Evolutionary conservation across 2,797 vertebrate species (phyloP).

Genomic region (Melanotaenia parkinsoni): DNA sequence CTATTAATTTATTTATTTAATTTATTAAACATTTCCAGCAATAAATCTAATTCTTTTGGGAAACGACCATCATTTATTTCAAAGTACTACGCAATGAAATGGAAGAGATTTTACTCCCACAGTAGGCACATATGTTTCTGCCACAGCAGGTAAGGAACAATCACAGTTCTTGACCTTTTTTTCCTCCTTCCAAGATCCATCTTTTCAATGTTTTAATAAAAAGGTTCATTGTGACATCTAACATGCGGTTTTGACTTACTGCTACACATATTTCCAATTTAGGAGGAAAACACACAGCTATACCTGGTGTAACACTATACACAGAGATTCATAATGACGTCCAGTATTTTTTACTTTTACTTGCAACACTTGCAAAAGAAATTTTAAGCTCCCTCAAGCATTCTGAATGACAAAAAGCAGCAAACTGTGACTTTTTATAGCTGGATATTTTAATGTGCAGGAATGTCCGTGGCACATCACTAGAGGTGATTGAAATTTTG

Average conservation of each 20-base stretch:
- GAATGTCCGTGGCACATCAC: background rate
- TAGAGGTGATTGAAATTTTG: background rate
- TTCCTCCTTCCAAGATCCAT: too few relatives aligned
- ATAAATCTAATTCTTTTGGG: too few relatives aligned
- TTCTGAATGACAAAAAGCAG: background rate
- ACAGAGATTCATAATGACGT: background rate
- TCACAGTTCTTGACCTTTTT: background rate
- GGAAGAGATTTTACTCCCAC: too few relatives aligned
- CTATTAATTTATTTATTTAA: too few relatives aligned
- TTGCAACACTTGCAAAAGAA: background rate
- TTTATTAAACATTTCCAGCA: too few relatives aligned
- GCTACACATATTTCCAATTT: too few relatives aligned
- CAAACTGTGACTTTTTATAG: background rate
- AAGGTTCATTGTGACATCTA: too few relatives aligned
- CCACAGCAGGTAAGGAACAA: background rate
- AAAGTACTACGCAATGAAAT: too few relatives aligned
- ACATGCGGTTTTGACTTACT: too few relatives aligned
- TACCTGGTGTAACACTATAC: background rate
- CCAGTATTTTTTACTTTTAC: background rate
- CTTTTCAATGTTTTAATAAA: too few relatives aligned
- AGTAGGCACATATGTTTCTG: background rate
- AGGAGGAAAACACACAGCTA: too few relatives aligned
- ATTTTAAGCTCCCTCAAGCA: background rate
- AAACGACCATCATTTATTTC: too few relatives aligned
- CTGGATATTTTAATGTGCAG: background rate